Conservation (phyloP, 2,888 invertebrate genomes). For the Griposia aprilina region DNA sequence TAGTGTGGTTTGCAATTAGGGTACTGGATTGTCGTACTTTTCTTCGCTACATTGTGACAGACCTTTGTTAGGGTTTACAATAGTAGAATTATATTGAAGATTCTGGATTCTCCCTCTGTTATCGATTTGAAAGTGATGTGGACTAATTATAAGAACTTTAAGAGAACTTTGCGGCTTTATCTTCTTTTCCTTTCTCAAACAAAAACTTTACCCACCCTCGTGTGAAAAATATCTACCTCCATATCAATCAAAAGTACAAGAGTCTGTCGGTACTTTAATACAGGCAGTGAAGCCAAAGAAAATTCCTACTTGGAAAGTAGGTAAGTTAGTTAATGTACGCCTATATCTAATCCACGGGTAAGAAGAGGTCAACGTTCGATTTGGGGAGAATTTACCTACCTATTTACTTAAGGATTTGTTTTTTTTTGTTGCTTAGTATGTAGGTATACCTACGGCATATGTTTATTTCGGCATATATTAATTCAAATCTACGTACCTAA, state of each 20-base stretch:
- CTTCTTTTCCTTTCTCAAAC: background rate
- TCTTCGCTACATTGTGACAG: conserved; percentile 30
- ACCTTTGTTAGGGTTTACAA: conserved; percentile 18
- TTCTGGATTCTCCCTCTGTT: conserved; percentile 11
- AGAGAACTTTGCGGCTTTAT: background rate
- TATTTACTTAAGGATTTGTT: conserved; percentile 30
- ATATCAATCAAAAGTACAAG: conserved; percentile 50
- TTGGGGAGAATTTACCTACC: conserved; percentile 51
- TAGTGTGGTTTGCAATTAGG: too few species aligned
- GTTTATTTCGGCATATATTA: too few species aligned
- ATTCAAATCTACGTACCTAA: background rate
- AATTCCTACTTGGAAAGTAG: conserved; percentile 57
- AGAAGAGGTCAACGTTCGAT: conserved; percentile 65
- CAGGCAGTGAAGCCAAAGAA: conserved; percentile 70
- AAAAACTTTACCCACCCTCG: background rate
- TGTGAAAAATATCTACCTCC: conserved; percentile 16
- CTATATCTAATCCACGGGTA: conserved; percentile 66
- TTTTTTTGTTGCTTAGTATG: conserved; percentile 26
- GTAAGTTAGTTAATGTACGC: conserved; percentile 64
- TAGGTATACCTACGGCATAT: background rate
- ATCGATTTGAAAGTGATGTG: background rate
- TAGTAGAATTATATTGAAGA: background rate
- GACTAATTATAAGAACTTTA: background rate
- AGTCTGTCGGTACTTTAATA: conserved; percentile 39
- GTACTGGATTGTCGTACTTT: conserved; percentile 23